Percentiles rank a stretch among this genome's conserved stretches.
Evolutionary conservation across 2,113 vertebrate species (phyloP).

Genomic region (Anguilla rostrata): DNA sequence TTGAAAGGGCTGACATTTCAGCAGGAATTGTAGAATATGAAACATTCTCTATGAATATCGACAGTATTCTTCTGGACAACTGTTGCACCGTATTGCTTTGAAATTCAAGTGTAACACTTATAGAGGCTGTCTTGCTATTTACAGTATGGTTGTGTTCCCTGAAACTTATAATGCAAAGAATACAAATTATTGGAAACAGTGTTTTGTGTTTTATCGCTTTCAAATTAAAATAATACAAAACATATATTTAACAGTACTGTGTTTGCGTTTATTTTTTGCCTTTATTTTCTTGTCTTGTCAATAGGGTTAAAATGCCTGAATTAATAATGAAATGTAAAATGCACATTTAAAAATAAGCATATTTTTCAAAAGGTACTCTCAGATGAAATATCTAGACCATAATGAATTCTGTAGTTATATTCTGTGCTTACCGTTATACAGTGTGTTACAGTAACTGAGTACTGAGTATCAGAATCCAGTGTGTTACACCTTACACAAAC

Average conservation of each 20-base stretch:
- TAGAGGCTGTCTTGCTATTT: constrained; percentile 14
- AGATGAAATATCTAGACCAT: background rate
- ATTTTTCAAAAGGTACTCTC: background rate
- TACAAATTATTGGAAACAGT: constrained; percentile 50
- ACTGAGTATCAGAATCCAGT: too few species aligned
- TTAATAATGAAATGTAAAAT: background rate
- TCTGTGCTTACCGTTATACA: constrained; percentile 6
- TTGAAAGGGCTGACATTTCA: constrained; percentile 48
- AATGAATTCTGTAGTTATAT: constrained; percentile 7
- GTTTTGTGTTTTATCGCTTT: constrained; percentile 62
- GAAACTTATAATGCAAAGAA: constrained; percentile 59
- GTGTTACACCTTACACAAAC: too few species aligned
- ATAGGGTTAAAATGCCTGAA: background rate
- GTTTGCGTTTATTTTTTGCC: background rate
- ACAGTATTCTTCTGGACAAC: constrained; percentile 20
- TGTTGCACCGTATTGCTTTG: constrained; percentile 55
- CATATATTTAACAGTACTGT: constrained; percentile 12
- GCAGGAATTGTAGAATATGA: constrained; percentile 30
- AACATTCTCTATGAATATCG: background rate
- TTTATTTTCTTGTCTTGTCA: background rate
- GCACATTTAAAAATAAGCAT: background rate
- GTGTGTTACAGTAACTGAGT: background rate
- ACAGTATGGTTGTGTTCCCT: constrained; percentile 47
- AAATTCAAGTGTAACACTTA: constrained; percentile 32
- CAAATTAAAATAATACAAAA: constrained; percentile 37